phyloP scores from a whole-genome alignment of 2,888 invertebrate genomes.

The Candidula unifasciata region DNA sequence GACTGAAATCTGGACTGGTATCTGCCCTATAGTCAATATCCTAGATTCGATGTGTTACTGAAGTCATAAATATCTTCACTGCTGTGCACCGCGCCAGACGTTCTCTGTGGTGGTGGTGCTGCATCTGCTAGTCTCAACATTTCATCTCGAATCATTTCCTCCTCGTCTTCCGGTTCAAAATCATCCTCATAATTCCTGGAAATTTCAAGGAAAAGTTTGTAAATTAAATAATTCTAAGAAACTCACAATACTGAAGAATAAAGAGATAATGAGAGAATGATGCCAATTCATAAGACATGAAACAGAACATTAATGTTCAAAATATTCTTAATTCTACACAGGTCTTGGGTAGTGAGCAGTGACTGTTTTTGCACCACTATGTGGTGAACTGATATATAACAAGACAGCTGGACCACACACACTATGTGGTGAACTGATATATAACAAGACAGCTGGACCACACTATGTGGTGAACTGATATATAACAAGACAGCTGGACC shows the following conservation, averaged over 20 bases:
- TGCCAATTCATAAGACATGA: neutral
- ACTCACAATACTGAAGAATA: neutral
- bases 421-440: too few species aligned
- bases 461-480: too few species aligned
- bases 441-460: too few species aligned
- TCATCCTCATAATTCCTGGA: constrained; percentile 76
- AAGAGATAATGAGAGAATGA: neutral
- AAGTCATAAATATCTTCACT: constrained; percentile 72
- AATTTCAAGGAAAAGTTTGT: constrained; percentile 2
- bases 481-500: too few species aligned
- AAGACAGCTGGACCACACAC: too few species aligned
- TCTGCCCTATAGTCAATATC: constrained; percentile 55
- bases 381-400: too few species aligned
- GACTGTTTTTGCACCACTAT: too few species aligned
- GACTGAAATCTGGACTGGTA: neutral
- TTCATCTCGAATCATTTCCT: constrained; percentile 57
- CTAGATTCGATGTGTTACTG: constrained; percentile 58
- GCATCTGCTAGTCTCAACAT: constrained; percentile 59
- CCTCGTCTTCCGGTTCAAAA: constrained; percentile 75
- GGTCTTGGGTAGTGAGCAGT: too few species aligned
- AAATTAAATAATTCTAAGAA: neutral
- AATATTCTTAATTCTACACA: too few species aligned
- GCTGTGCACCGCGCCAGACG: constrained; percentile 53
- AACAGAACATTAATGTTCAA: neutral
- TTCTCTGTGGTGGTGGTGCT: constrained; percentile 49